Conservation (phyloP, 2,113 vertebrate genomes). For the Lophius piscatorius region DNA sequence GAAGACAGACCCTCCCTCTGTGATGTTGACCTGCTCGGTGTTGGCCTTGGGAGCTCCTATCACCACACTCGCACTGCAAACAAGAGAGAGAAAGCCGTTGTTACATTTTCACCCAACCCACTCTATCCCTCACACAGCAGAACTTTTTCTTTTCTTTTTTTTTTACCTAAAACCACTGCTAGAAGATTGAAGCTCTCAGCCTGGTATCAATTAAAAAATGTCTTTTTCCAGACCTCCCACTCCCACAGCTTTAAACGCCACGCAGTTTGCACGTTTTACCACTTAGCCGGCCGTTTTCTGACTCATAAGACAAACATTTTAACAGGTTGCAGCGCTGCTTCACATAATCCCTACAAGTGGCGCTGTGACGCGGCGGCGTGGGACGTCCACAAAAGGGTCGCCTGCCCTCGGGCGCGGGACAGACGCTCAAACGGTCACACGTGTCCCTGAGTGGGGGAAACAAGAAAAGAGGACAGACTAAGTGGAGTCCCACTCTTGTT, state of each 20-base stretch:
- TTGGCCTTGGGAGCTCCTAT: slow-evolving; percentile 90
- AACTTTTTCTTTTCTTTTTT: too few species aligned
- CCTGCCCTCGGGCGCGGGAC: too few species aligned
- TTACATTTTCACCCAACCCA: slow-evolving; percentile 6
- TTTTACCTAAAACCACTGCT: neutral
- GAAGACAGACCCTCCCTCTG: slow-evolving; percentile 88
- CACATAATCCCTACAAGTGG: slow-evolving; percentile 49
- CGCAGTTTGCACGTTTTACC: slow-evolving; percentile 18
- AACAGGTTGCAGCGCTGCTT: slow-evolving; percentile 53
- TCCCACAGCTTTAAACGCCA: slow-evolving; percentile 28
- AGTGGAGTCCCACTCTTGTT: slow-evolving; percentile 73
- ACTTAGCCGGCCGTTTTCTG: slow-evolving; percentile 18
- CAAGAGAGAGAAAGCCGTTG: slow-evolving; percentile 25
- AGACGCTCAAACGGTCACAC: slow-evolving; percentile 47
- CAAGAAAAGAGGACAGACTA: slow-evolving; percentile 66
- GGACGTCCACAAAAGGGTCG: too few species aligned
- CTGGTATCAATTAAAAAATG: slow-evolving; percentile 49
- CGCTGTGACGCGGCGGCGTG: slow-evolving; percentile 33
- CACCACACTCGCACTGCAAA: slow-evolving; percentile 84
- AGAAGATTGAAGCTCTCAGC: slow-evolving; percentile 11
- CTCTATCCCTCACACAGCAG: slow-evolving; percentile 5
- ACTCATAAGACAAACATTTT: slow-evolving; percentile 50
- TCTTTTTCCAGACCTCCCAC: slow-evolving; percentile 55
- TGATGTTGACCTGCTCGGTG: slow-evolving; percentile 82
- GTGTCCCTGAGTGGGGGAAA: slow-evolving; percentile 63